Evolutionary conservation across 2,888 invertebrate genomes (phyloP).

Genomic region (Dolomedes plantarius): DNA sequence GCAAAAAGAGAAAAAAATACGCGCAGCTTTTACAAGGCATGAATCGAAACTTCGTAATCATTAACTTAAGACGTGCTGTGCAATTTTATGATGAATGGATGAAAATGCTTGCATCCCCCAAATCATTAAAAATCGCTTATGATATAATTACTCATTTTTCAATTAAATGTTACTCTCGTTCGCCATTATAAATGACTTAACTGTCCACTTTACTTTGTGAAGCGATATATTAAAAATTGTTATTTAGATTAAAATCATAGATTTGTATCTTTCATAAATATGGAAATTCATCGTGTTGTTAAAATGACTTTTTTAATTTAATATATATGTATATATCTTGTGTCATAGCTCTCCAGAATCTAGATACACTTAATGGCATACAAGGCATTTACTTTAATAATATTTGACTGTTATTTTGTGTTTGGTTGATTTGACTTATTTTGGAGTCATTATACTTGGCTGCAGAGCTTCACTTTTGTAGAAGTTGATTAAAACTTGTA

Average conservation of each 20-base stretch:
- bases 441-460: no score
- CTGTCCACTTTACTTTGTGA: not conserved
- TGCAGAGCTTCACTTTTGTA: no score
- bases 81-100: slow-evolving; percentile 10
- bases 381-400: not conserved
- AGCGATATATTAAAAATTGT: slow-evolving; percentile 10
- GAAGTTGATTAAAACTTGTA: no score
- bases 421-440: no score
- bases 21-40: not conserved
- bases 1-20: not conserved
- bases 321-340: no score
- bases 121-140: slow-evolving; percentile 68
- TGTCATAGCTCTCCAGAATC: no score
- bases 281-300: not conserved
- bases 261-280: not conserved
- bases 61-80: slow-evolving; percentile 1
- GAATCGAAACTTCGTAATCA: not conserved
- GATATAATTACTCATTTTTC: slow-evolving; percentile 67
- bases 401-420: not conserved
- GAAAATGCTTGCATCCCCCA: not conserved
- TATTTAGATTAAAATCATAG: slow-evolving; percentile 9
- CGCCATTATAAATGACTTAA: not conserved
- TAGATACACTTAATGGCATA: not conserved
- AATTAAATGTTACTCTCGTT: slow-evolving; percentile 36
- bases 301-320: not conserved